phyloP scores from a whole-genome alignment of 2,113 vertebrate genomes.

The Conger conger region DNA sequence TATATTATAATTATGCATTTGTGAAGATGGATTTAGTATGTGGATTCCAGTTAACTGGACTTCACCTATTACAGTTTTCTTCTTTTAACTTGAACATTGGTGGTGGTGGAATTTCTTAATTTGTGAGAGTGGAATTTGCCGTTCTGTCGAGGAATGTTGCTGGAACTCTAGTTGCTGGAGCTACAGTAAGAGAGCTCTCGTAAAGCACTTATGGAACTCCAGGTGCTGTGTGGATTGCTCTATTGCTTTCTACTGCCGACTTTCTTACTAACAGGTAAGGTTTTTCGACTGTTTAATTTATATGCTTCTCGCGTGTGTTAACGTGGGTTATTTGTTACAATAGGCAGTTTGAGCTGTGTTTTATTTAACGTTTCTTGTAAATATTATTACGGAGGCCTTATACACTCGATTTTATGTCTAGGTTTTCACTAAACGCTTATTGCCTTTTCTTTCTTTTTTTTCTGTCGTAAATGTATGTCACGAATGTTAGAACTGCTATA shows the following conservation, averaged over 20 bases:
- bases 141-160: conserved; percentile 26
- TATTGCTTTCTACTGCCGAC: conserved; percentile 71
- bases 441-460: too few species aligned
- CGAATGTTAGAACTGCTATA: too few species aligned
- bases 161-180: conserved; percentile 19
- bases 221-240: conserved; percentile 63
- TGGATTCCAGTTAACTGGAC: background rate
- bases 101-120: conserved; percentile 14
- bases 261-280: conserved; percentile 67
- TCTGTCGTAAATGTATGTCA: too few species aligned
- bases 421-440: too few species aligned
- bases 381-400: background rate
- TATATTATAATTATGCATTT: background rate
- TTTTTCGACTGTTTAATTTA: background rate
- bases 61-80: background rate
- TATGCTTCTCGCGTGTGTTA: background rate
- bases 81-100: conserved; percentile 6
- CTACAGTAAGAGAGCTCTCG: conserved; percentile 20
- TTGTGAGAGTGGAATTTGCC: conserved; percentile 26
- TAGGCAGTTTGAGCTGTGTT: background rate
- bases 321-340: background rate
- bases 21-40: conserved; percentile 4
- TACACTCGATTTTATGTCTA: background rate
- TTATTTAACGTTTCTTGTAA: background rate
- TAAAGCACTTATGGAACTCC: conserved; percentile 63